Conservation (phyloP, 2,797 vertebrate genomes). For the Melanogrammus aeglefinus region DNA sequence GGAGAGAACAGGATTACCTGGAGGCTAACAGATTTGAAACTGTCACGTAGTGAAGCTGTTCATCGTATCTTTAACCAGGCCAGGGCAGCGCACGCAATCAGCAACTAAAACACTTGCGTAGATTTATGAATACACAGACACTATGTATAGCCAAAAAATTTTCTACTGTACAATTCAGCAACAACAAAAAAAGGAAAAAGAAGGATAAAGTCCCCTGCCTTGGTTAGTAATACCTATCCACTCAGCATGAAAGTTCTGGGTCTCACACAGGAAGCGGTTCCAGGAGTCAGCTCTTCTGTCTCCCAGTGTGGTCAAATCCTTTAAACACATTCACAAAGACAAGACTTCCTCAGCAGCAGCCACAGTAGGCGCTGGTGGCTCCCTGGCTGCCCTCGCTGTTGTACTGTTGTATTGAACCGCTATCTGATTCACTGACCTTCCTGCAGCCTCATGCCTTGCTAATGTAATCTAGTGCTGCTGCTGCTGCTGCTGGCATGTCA, state of each 20-base stretch:
- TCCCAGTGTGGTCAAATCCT: conserved; percentile 52
- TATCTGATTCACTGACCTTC: conserved; percentile 80
- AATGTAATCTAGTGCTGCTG: conserved; percentile 78
- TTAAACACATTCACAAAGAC: conserved; percentile 62
- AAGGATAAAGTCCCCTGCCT: conserved; percentile 22
- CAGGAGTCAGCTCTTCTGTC: conserved; percentile 65
- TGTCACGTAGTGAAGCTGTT: conserved; percentile 45
- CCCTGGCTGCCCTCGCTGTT: conserved; percentile 58
- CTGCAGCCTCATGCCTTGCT: conserved; percentile 80
- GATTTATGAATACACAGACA: conserved; percentile 21
- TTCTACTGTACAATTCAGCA: conserved; percentile 36
- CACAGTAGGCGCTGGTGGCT: conserved; percentile 37
- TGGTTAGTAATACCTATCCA: conserved; percentile 48
- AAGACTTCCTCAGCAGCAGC: conserved; percentile 62
- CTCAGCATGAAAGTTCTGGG: conserved; percentile 58
- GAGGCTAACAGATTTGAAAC: conserved; percentile 29
- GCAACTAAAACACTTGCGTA: conserved; percentile 31
- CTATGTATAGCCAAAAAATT: conserved; percentile 30
- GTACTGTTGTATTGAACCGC: conserved; percentile 61
- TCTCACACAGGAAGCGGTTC: conserved; percentile 46
- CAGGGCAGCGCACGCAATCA: conserved; percentile 43
- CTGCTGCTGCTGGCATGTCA: conserved; percentile 33
- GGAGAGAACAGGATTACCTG: conserved; percentile 34
- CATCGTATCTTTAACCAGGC: conserved; percentile 28
- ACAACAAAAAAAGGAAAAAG: conserved; percentile 20